Conservation (phyloP, 2,113 vertebrate species). For the Cochlearius cochlearius region DNA sequence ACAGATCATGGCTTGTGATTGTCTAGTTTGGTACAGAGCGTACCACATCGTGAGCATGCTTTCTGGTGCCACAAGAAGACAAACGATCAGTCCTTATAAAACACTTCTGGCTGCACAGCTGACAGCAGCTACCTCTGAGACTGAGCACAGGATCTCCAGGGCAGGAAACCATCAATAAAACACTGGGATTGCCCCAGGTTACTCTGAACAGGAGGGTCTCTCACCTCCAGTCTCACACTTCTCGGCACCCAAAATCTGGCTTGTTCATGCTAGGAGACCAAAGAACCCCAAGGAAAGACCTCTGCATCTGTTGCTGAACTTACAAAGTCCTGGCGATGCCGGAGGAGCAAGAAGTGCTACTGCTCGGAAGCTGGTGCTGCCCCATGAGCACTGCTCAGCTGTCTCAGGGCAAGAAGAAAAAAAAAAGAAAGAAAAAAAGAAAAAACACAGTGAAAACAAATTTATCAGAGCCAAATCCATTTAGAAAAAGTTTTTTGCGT, state of each 20-base stretch:
- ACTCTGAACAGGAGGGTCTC: background rate
- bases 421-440: too few species aligned
- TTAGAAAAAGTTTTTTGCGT: background rate
- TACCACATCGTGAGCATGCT: background rate
- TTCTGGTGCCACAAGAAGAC: background rate
- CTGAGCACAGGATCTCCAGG: rapidly evolving
- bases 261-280: background rate
- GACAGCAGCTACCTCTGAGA: background rate
- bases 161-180: background rate
- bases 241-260: background rate
- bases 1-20: background rate
- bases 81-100: background rate
- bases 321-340: background rate
- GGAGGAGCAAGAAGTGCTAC: background rate
- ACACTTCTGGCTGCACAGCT: background rate
- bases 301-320: background rate
- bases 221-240: background rate
- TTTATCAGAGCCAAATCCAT: background rate
- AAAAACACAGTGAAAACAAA: background rate
- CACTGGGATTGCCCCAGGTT: background rate
- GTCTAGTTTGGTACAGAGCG: background rate
- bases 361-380: background rate
- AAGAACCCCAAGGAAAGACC: background rate
- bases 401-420: too few species aligned
- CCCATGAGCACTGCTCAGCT: background rate